Conservation (phyloP, 2,113 vertebrate genomes). For the Campylomormyrus numenius region DNA sequence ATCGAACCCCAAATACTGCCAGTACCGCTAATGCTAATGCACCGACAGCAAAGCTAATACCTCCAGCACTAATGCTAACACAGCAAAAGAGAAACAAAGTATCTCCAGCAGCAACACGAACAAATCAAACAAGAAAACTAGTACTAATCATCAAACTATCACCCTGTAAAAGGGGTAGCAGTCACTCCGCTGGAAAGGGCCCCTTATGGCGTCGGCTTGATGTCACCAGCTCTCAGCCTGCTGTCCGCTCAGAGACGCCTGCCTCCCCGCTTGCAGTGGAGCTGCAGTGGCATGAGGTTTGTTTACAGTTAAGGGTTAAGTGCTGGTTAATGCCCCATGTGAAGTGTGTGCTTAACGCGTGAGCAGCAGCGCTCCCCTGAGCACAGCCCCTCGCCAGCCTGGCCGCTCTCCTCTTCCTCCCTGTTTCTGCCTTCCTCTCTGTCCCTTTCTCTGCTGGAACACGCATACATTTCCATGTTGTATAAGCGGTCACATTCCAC, state of each 20-base stretch:
- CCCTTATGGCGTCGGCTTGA: background rate
- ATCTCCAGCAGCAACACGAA: background rate
- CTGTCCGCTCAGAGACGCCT: background rate
- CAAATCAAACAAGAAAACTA: background rate
- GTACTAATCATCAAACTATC: background rate
- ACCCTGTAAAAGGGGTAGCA: background rate
- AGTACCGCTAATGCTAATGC: background rate
- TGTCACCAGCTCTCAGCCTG: background rate
- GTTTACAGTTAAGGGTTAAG: slow-evolving; percentile 16
- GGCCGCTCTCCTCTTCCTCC: background rate
- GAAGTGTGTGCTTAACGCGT: slow-evolving; percentile 41
- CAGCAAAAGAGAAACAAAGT: background rate
- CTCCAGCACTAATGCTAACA: background rate
- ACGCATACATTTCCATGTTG: background rate
- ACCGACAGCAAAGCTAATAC: background rate
- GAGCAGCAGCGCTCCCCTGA: slow-evolving; percentile 23
- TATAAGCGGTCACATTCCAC: background rate
- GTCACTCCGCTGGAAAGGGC: background rate
- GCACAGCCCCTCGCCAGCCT: slow-evolving; percentile 16
- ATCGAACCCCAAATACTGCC: background rate
- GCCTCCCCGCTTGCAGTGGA: background rate
- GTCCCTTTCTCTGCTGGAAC: background rate
- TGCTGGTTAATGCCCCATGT: slow-evolving; percentile 25
- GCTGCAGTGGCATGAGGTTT: background rate
- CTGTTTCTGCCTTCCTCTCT: slow-evolving; percentile 15